Base-by-base conservation (phyloP, 2,797 vertebrate genomes). In the Thunnus albacares region DNA sequence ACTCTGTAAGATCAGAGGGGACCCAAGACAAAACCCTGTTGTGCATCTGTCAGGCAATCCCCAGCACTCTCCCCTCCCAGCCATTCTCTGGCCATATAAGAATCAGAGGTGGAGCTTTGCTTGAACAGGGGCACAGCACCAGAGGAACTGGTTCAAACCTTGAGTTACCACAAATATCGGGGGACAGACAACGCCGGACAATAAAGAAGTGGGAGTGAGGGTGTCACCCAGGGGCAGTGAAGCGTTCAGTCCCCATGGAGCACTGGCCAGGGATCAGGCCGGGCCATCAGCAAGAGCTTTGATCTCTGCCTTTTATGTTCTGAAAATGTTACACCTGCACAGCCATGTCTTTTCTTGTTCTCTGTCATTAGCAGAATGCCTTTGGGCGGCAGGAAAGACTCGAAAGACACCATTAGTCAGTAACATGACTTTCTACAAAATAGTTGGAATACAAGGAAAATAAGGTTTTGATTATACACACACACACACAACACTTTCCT, bases 1-100 rank as follows among this genome's bases (percentile, higher is more conserved):
- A 73, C 88, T 88, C 76, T 71, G 85, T 71, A 71, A 93, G 92
- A 94, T 95, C 93, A 93, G 92, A 95, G 84, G 87, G 74, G 63
- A 71, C 81, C 67, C 59, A 20, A 80, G 88, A 93, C 91, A 94
- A 95, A 93, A 92, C 90, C 88, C 92, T 90, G 93, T 94, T 93
- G 90, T 93, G 90, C 84, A 87, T 91, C 87, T 93, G 93, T 94
- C 91, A 89, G 82, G 51, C 75, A 28, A 70, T 55, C 71, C 75
- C 79, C 75, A 11, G 62, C n/a, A 4, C 80, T 51, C 64, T 66
- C 57, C 78, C 87, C 73, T 87, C 77, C 55, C 24, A 41, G 59
- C 77, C 60, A 87, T 83, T 90, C 88, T 89, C 52, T 80, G 73
- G 61, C 33, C 62, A 79, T 33, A 77, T 71, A 87, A 89, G 84